Base-by-base conservation (phyloP, 2,797 vertebrate genomes). In the Hozukius guyotensis region DNA sequence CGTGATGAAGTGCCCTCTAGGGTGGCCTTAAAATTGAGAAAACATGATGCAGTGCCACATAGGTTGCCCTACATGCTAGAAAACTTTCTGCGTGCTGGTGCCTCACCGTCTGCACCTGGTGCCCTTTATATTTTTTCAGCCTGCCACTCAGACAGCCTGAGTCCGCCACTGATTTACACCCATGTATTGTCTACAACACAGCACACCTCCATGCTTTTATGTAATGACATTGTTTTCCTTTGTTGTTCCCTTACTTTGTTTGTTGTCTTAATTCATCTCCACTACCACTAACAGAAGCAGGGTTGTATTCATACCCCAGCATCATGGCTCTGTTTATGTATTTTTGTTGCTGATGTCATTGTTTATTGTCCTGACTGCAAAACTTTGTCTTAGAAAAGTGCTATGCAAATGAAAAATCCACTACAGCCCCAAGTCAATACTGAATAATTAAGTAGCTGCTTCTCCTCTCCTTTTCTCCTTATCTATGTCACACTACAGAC, bases 401-500 rank as follows among this genome's bases (percentile, higher is more conserved):
- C 16, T 22, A 29, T 83, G 16, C 7, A 76, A 78, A 78, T 83
- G 8, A 57, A 55, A 68, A 42, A 18, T 65, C 25, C 16, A 56
- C 10, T 24, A n/a, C 22, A 56, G 36, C 11, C 49, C 13, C 24
- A 13, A 76, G 31, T 84, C 68, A 78, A 12, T 70, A 38, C 25
- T 81, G 56, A 32, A 69, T 74, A 81, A 81, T 77, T 6, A 82
- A 88, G 14, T 20, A 31, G 16, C 8, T 36, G 34, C 75, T 65
- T 84, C 18, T 57, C 16, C 16, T 62, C 32, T 77, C 42, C 9
- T 57, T 27, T 34, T 49, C 25, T 81, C 57, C 25, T 32, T 53
- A 5, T 57, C 34, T 64, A 3, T 88, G 22, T 85, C 86, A 77
- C 25, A 75, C 76, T 18, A 59, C 89, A 97, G 97, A 98, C 55